These are phyloP conservation scores for Masticophis lateralis DNA, from an alignment of 2,797 vertebrate genomes.

Conservation along the genomic window DNA sequence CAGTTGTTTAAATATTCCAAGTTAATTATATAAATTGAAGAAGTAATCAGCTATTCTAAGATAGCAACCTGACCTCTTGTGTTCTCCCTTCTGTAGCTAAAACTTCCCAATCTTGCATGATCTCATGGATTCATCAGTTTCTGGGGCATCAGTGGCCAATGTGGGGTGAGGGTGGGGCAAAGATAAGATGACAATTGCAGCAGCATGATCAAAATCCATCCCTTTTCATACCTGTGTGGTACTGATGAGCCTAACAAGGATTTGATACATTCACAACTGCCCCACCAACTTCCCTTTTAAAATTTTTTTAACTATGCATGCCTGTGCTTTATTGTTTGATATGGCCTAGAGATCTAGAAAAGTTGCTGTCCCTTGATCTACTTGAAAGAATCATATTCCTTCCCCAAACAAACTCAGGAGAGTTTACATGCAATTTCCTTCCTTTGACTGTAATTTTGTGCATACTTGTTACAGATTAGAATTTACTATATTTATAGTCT, in stretches of 20 bases:
- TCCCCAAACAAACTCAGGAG: background rate
- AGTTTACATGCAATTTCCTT: background rate
- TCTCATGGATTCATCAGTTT: background rate
- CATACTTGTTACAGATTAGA: background rate
- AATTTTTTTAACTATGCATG: background rate
- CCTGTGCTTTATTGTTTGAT: background rate
- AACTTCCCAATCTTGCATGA: background rate
- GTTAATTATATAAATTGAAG: background rate
- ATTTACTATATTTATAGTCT: background rate
- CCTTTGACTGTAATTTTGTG: background rate
- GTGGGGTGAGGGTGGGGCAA: fast-evolving
- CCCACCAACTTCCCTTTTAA: background rate
- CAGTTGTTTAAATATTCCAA: background rate
- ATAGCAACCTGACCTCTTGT: background rate
- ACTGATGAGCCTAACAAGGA: background rate
- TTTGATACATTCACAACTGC: background rate
- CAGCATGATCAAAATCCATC: background rate
- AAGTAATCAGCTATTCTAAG: background rate
- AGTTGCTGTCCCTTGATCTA: background rate
- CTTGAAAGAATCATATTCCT: background rate
- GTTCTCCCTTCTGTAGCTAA: background rate
- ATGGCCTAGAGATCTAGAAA: background rate
- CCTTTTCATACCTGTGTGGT: background rate
- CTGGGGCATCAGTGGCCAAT: background rate
- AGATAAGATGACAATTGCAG: background rate